phyloP scores from a whole-genome alignment of 1,140 invertebrate species.

The Lethrus apterus region DNA sequence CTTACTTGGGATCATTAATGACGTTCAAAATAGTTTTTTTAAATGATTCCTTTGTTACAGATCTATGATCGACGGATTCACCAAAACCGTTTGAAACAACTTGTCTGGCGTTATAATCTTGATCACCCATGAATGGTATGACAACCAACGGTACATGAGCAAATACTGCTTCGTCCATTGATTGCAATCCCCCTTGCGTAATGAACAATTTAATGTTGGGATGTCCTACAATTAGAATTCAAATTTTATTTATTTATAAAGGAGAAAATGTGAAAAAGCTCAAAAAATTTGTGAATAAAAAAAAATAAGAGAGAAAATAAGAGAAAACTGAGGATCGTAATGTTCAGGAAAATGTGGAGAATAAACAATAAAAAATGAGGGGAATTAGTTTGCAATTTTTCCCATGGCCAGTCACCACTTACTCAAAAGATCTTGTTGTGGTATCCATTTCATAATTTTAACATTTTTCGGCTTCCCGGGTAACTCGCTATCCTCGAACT shows the following conservation, averaged over 20 bases:
- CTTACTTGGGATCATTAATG: too few species aligned
- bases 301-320: too few species aligned
- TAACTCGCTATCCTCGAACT: conserved; percentile 31
- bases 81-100: conserved; percentile 27
- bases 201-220: conserved; percentile 41
- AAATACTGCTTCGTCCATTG: conserved; percentile 44
- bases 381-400: too few species aligned
- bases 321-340: too few species aligned
- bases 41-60: conserved; percentile 23
- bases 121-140: conserved; percentile 41
- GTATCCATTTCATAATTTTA: conserved; percentile 44
- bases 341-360: too few species aligned
- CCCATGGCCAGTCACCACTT: too few species aligned
- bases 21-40: too few species aligned
- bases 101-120: conserved; percentile 32
- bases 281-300: too few species aligned
- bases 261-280: too few species aligned
- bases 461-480: conserved; percentile 41
- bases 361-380: too few species aligned
- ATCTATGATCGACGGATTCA: conserved; percentile 23
- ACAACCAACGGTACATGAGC: conserved; percentile 46
- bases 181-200: conserved; percentile 47
- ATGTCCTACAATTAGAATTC: conserved; percentile 31
- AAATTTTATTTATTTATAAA: neutral
- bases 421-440: conserved; percentile 36